Evolutionary conservation across 1,140 invertebrate genomes (phyloP), one percentile per base, ranked within the genome.

Genomic region (Habropoda laboriosa): DNA sequence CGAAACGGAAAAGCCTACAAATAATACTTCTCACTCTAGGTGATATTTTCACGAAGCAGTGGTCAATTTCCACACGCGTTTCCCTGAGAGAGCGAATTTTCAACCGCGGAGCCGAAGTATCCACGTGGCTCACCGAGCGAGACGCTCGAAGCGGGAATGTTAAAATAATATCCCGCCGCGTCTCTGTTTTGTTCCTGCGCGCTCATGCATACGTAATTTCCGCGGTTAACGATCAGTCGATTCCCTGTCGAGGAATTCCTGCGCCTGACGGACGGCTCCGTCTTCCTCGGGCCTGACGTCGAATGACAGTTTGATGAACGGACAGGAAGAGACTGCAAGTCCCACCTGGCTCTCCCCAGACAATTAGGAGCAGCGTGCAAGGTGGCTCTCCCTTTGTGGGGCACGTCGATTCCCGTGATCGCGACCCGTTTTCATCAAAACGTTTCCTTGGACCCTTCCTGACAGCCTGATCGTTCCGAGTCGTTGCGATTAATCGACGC

Each of bases 271-370:
- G 49, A 57, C 73, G 57, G 68, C 81, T 64, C 71, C 81, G 82
- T 86, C 77, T 72, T 79, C 75, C 81, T 60, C 73, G 47, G 64
- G 68, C 30, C 83, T 86, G 82, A 86, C 80, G 79, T 86, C 85
- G 53, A 87, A 87, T 86, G 85, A 87, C 85, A 87, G 85, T 87
- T 87, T 87, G 85, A 87, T 87, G 85, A 86, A 87, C 85, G 85
- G 84, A 87, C 85, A 87, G 84, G 85, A 87, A 87, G 74, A 85
- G 81, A 83, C 77, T 79, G 77, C 57, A 74, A 83, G 85, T 85
- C 85, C 85, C 85, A 87, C 85, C 85, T 87, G 85, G 85, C 85
- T 83, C 84, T 80, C 55, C 74, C 66, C 68, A 83, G 74, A 87
- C 84, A 87, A 87, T 87, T 87, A 87, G 85, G 84, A 87, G 32